Base-by-base conservation (phyloP, 2,888 invertebrate genomes). In the Plagodis pulveraria region DNA sequence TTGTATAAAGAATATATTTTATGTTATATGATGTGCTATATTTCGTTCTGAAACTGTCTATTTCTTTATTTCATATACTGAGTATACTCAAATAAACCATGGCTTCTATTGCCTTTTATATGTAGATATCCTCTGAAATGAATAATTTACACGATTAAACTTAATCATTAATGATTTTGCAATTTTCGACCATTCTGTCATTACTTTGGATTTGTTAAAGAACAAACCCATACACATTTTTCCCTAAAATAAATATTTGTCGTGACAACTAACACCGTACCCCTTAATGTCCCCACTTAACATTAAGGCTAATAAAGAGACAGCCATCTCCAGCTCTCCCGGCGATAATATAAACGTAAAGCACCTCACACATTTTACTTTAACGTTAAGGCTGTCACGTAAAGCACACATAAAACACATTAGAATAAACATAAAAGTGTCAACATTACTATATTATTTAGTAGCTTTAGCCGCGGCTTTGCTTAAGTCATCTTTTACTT, bases 371-470 rank as follows among this genome's bases (percentile, higher is more conserved):
- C 71, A 59, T 63, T 61, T 59, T 62, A 70, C 71, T 72, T 69
- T 67, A 70, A 70, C 72, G 65, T 71, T 70, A 70, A 65, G 33
- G 43, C 50, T 58, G 63, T 67, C 65, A 67, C 65, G 60, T 65
- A 63, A 65, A 63, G 58, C 63, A 52, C 62, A 65, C 67, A 71
- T 71, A 71, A 76, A 72, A 75, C 66, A 71, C 65, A 67, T 77
- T 73, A 71, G 71, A 76, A 72, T 69, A 72, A 66, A 77, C 72
- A 78, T 79, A 74, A 78, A 78, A 61, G 67, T 73, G 78, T 78
- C 80, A 69, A 65, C 73, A 60, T 73, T 72, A 71, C 67, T 67
- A 44, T 69, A 69, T 68, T 77, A 70, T 75, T 76, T 73, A 73
- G 48, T 69, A 69, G 65, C 58, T 64, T 68, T 22, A 33, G 49